Base-by-base conservation (phyloP, 2,797 vertebrate genomes). In the Aselliscus stoliczkanus region DNA sequence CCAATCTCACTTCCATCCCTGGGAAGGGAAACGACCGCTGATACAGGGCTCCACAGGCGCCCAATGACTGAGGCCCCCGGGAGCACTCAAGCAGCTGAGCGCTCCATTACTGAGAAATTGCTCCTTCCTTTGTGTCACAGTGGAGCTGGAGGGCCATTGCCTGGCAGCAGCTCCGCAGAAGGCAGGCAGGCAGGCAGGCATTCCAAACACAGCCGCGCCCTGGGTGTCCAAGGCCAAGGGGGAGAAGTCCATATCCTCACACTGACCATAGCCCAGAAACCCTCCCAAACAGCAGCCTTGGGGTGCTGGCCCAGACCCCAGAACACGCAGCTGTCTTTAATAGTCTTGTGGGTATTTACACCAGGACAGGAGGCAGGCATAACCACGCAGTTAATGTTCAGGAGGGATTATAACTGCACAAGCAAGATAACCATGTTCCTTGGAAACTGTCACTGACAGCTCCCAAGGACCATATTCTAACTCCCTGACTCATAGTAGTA, bases 41-140 rank as follows among this genome's bases (percentile, higher is more conserved):
- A 93, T 93, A 87, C 56, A 80, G 87, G 97, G 83, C 52, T 94
- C 86, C 86, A 58, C 82, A 67, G 96, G 93, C 92, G 17, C 84
- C 95, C 88, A 76, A 58, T 88, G 96, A 96, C 95, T 81, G 80
- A 15, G 85, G 90, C 79, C 96, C 6, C 95, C 44, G 37, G 96
- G 96, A 98, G 93, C 91, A 92, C 94, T 80, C 60, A 77, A 96
- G 96, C 90, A 93, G 88, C 97, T 96, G 96, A 97, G 96, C 14
- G 25, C 96, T 97, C 58, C 75, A 20, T 97, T 96, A 94, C 70
- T 96, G 96, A 97, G 97, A 97, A 98, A 96, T 96, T 18, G 44
- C 96, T 90, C 0, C 58, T 93, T 97, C 92, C 96, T 96, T 70
- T 97, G 94, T 94, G 94, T 96, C 97, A 77, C 88, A 87, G 90